Evolutionary conservation across 2,797 vertebrate species (phyloP), one percentile per base, ranked within the genome.

Genomic region (Pseudomugil gertrudae): DNA sequence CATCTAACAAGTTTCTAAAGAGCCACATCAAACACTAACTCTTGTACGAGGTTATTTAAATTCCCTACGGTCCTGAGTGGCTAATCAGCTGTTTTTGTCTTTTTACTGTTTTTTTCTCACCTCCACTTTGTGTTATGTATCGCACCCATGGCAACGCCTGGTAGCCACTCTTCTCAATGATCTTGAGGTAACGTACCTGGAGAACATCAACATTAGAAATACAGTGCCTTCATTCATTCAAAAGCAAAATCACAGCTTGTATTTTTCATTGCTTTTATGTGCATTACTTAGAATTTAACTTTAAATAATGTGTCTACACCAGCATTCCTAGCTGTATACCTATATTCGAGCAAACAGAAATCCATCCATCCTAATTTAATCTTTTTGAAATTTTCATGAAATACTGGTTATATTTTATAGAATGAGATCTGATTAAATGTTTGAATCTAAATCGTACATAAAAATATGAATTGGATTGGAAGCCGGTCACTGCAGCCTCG

Each of bases 141-240:
- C 94, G 92, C 45, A 95, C 94, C 94, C 94, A 95, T 4, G 94
- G 94, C 64, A 95, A 82, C 0, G 94, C 94, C 62, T 94, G 92
- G 81, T 95, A 95, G 43, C 94, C 94, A 14, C 92, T 95, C 90
- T 95, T 95, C 87, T 95, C 94, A 62, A 95, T 95, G 71, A 95
- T 95, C 86, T 95, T 95, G 27, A 95, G 85, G 84, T 95, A 95
- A 69, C 94, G 92, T 35, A 95, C 94, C 94, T 95, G 64, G 30
- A 33, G 53, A 84, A 50, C 33, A 80, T 32, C 79, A 55, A 57
- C 40, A 67, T 47, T 57, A 63, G 54, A 50, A 61, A 57, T 35
- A 52, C 21, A 35, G 35, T 50, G 33, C 58, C 57, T 68, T 50
- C 57, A 69, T 40, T 68, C 2, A 38, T 36, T 61, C 27, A 72